Evolutionary conservation across 1,140 invertebrate species (phyloP), one percentile per base, ranked within the genome.

Genomic region (Neodiprion fabricii): DNA sequence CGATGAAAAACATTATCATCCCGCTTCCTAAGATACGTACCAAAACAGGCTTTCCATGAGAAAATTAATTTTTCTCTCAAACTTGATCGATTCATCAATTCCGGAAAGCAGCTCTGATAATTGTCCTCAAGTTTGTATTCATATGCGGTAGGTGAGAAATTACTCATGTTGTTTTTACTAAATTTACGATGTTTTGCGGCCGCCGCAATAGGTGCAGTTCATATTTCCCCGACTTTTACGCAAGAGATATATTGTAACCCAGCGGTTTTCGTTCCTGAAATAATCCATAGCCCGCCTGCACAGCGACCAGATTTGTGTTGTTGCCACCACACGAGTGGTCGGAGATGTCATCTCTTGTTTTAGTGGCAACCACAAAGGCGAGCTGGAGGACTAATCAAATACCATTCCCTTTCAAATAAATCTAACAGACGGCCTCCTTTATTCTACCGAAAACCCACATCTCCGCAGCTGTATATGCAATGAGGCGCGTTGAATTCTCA

Each of bases 291-390:
- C 53, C n/a, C 53, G 53, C 53, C 53, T 40, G 28, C 28, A 61
- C 53, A 61, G 28, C 2, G 53, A 5, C n/a, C 53, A 17, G 53
- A 61, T 61, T 61, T 61, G 53, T 61, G 53, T 61, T 61, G 53
- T 61, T 61, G 53, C 53, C 53, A 17, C n/a, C 53, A 61, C 11
- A 17, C 53, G 11, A 12, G 53, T 61, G 53, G 53, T 61, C 53
- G 53, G 53, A 61, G n/a, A 61, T 61, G 53, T 61, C 53, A 61
- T 12, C 53, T 12, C 53, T 61, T 61, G 53, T 61, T 61, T 61
- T 61, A 61, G 53, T 61, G 53, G 53, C n/a, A 17, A 61, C 53
- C 53, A 61, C 53, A 61, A 61, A 61, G 53, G 53, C 53, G 11
- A 61, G 53, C 11, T 9, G 4, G 7, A 17, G 53, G 9, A 61